Percentiles rank a stretch among this genome's conserved stretches.
These are phyloP conservation scores for Delphinapterus leucas DNA, from an alignment of 2,113 vertebrate genomes.

Conservation along the genomic window DNA sequence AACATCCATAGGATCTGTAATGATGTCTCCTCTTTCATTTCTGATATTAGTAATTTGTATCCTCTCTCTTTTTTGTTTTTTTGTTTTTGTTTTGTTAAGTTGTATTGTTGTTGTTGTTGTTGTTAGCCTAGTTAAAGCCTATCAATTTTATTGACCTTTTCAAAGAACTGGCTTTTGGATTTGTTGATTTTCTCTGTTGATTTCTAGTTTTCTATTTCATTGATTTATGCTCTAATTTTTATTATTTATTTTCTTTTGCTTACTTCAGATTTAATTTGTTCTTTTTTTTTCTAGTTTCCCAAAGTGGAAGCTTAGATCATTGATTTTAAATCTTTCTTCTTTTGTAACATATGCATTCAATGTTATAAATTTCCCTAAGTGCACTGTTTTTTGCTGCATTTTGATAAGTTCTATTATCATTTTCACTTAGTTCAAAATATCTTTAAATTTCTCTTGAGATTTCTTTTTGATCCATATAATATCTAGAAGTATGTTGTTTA, in stretches of 20 bases:
- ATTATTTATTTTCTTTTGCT: not conserved
- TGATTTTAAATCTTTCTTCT: not conserved
- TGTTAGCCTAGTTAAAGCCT: not conserved
- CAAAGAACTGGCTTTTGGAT: not conserved
- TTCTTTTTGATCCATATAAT: not conserved
- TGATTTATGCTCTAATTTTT: not conserved
- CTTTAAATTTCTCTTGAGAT: not conserved
- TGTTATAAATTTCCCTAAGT: not conserved
- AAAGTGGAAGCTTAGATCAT: not conserved
- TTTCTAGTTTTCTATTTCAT: not conserved
- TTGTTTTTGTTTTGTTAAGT: not conserved
- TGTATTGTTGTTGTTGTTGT: not conserved
- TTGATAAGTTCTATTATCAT: not conserved
- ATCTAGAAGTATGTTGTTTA: not conserved
- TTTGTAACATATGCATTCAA: not conserved
- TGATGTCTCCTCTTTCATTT: not conserved
- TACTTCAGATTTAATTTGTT: not conserved
- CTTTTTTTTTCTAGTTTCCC: not conserved
- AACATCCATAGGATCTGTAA: not conserved
- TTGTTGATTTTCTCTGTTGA: not conserved
- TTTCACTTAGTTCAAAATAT: not conserved
- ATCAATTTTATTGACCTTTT: not conserved
- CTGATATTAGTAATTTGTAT: not conserved
- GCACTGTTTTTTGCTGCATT: not conserved
- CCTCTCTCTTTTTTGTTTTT: not conserved